Conservation (phyloP, 2,797 vertebrate genomes). For the Nannoperca obscura region DNA sequence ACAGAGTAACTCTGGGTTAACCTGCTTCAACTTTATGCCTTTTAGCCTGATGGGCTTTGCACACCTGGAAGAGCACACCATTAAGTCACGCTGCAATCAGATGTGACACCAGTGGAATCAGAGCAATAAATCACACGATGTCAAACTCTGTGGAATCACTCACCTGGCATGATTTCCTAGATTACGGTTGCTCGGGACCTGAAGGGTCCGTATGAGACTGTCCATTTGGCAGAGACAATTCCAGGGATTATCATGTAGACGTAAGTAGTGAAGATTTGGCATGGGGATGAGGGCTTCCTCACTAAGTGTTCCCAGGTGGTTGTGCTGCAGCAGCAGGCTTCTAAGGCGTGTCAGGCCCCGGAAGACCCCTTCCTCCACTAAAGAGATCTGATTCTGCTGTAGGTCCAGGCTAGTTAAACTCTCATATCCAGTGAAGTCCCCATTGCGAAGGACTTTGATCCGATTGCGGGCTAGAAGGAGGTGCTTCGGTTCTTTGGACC, state of each 20-base stretch:
- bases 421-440: constrained; percentile 89
- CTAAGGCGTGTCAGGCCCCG: constrained; percentile 89
- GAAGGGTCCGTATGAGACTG: constrained; percentile 91
- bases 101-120: constrained; percentile 5
- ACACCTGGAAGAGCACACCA: constrained; percentile 79
- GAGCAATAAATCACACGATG: background rate
- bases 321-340: constrained; percentile 95
- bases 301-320: constrained; percentile 87
- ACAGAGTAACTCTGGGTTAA: constrained; percentile 89
- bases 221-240: constrained; percentile 91
- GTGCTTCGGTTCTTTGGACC: constrained; percentile 91
- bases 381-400: constrained; percentile 94
- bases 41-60: constrained; percentile 84
- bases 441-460: constrained; percentile 88
- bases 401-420: constrained; percentile 92
- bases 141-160: constrained; percentile 11
- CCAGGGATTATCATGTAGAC: constrained; percentile 96
- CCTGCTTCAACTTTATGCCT: constrained; percentile 88
- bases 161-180: constrained; percentile 92
- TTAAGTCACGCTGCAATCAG: background rate
- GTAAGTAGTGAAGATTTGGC: constrained; percentile 89
- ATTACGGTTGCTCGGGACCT: constrained; percentile 94
- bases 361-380: constrained; percentile 91
- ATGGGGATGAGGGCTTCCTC: constrained; percentile 92
- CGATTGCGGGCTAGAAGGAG: constrained; percentile 93